Evolutionary conservation across 2,113 vertebrate species (phyloP).

Genomic region (Fregetta grallaria): DNA sequence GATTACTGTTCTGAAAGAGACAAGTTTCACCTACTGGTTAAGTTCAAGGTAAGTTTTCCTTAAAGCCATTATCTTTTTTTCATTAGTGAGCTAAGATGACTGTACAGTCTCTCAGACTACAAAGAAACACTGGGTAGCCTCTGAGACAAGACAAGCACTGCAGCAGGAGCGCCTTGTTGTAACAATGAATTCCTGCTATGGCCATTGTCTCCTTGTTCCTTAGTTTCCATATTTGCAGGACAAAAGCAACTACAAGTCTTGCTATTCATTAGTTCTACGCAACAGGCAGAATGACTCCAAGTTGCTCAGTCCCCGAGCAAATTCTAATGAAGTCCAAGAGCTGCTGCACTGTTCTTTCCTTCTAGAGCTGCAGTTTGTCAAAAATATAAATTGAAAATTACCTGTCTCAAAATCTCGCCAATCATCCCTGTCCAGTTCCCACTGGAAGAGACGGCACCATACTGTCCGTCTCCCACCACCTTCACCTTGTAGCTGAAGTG

Average conservation of each 20-base stretch:
- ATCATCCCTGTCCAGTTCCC: slow-evolving; percentile 87
- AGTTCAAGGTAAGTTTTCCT: background rate
- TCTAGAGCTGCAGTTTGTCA: too few species aligned
- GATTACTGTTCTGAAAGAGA: background rate
- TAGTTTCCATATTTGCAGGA: fast-evolving
- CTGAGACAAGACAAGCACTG: background rate
- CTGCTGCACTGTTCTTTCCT: background rate
- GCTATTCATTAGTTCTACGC: background rate
- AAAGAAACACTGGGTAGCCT: background rate
- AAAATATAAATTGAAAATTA: background rate
- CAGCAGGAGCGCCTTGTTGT: background rate
- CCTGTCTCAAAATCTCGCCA: slow-evolving; percentile 81
- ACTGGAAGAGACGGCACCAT: slow-evolving; percentile 60
- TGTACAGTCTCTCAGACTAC: background rate
- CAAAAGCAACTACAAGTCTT: background rate
- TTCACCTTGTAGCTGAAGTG: slow-evolving; percentile 78
- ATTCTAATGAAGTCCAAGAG: fast-evolving
- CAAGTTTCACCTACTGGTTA: background rate
- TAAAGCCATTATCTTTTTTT: background rate
- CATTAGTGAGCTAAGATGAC: background rate
- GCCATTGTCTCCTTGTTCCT: background rate
- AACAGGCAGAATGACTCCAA: background rate
- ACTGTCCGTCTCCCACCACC: slow-evolving; percentile 81
- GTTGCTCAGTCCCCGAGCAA: background rate
- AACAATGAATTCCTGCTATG: background rate